Percentiles rank a stretch among this genome's conserved stretches.
Conservation (phyloP, 2,113 vertebrate genomes). For the Syngnathus typhle region DNA sequence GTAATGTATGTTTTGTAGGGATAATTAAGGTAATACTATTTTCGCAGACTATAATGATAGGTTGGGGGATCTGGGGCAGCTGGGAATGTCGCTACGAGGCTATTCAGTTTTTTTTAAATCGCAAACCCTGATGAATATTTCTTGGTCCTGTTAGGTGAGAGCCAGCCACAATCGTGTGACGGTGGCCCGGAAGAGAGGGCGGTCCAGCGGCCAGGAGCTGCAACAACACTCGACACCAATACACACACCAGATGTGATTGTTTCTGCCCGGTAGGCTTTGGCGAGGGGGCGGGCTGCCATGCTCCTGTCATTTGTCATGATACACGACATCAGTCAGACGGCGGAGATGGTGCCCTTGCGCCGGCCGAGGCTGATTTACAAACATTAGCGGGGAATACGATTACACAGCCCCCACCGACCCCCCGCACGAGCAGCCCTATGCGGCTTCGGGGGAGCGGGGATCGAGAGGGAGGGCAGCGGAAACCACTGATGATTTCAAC, state of each 20-base stretch:
- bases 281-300: slow-evolving; percentile 67
- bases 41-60: neutral
- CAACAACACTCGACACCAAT: slow-evolving; percentile 68
- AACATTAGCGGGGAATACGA: slow-evolving; percentile 88
- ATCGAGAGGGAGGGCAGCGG: neutral
- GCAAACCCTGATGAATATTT: slow-evolving; percentile 17
- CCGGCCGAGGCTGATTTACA: slow-evolving; percentile 83
- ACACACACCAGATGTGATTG: slow-evolving; percentile 55
- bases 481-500: slow-evolving; percentile 14
- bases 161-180: slow-evolving; percentile 36
- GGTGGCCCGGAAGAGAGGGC: slow-evolving; percentile 42
- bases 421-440: slow-evolving; percentile 59
- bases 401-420: slow-evolving; percentile 69
- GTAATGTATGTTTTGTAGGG: neutral
- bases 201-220: slow-evolving; percentile 61
- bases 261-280: slow-evolving; percentile 57
- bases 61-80: slow-evolving; percentile 21
- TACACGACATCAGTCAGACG: slow-evolving; percentile 85
- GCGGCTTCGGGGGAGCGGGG: slow-evolving; percentile 48
- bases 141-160: neutral
- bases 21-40: neutral
- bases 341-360: slow-evolving; percentile 76
- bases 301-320: slow-evolving; percentile 81
- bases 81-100: slow-evolving; percentile 29
- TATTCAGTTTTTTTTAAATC: slow-evolving; percentile 24